phyloP scores from a whole-genome alignment of 92 coral and sea anemone species.

The Paramuricea clavata region DNA sequence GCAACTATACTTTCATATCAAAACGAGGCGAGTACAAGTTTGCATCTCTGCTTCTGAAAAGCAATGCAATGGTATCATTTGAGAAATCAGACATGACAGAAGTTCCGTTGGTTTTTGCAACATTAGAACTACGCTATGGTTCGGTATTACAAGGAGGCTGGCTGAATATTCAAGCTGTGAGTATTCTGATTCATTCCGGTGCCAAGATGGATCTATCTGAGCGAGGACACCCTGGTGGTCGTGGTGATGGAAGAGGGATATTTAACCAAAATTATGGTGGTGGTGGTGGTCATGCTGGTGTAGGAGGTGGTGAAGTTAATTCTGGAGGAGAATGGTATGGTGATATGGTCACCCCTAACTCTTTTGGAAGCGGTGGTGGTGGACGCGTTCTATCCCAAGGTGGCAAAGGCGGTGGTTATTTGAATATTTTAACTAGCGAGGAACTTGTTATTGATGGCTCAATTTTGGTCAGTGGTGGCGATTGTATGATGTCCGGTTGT shows the following conservation, averaged over 20 bases:
- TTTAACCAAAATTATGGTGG: conserved; percentile 72
- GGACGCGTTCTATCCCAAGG: conserved; percentile 75
- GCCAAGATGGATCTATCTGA: conserved; percentile 83
- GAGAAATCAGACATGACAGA: conserved; percentile 78
- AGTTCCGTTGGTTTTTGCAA: conserved; percentile 87
- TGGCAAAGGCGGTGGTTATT: conserved; percentile 92
- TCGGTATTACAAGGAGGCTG: conserved; percentile 91
- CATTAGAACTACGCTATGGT: conserved; percentile 89
- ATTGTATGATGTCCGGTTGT: conserved; percentile 65
- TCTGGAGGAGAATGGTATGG: conserved; percentile 89
- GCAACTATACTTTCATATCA: conserved; percentile 91
- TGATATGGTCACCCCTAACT: conserved; percentile 74
- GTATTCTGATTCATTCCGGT: conserved; percentile 81
- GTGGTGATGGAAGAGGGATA: conserved; percentile 90
- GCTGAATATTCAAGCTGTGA: conserved; percentile 81
- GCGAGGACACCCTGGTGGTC: conserved; percentile 79
- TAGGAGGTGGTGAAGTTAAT: conserved; percentile 73
- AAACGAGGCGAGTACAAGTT: conserved; percentile 92
- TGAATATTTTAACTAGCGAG: conserved; percentile 72
- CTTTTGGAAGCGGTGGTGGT: conserved; percentile 97
- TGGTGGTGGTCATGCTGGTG: conserved; percentile 96
- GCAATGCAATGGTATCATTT: conserved; percentile 85
- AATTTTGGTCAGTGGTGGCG: conserved; percentile 72
- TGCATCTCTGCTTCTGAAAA: conserved; percentile 82
- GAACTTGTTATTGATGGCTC: conserved; percentile 82